phyloP scores from a whole-genome alignment of 2,888 invertebrate genomes.

The Drosophila borealis region DNA sequence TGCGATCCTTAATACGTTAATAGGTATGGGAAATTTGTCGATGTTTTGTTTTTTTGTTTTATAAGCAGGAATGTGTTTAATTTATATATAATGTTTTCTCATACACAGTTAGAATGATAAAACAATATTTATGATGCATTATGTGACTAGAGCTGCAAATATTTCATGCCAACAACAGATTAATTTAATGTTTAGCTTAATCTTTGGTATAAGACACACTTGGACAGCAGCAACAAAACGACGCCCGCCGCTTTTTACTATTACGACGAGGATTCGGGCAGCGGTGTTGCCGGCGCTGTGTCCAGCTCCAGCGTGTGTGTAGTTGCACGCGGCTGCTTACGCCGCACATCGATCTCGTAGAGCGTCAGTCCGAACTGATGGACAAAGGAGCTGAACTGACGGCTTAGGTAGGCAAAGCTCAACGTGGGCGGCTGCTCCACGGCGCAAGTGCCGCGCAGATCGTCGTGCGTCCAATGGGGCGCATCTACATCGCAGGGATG shows the following conservation, averaged over 20 bases:
- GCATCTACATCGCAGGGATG: constrained; percentile 84
- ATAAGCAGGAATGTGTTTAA: constrained; percentile 27
- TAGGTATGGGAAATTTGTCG: background rate
- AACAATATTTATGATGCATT: background rate
- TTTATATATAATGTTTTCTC: too few relatives aligned
- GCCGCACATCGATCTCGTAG: constrained; percentile 84
- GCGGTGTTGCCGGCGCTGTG: constrained; percentile 20
- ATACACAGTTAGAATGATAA: background rate
- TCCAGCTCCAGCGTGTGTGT: constrained; percentile 27
- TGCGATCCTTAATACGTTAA: background rate
- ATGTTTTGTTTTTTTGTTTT: background rate
- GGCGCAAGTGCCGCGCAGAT: constrained; percentile 79
- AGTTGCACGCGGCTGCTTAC: constrained; percentile 43
- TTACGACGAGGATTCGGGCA: constrained; percentile 55
- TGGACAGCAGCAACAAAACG: constrained; percentile 25
- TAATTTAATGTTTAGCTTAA: constrained; percentile 52
- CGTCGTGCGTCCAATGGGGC: constrained; percentile 76
- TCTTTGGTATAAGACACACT: constrained; percentile 71
- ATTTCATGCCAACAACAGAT: constrained; percentile 15
- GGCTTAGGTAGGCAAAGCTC: constrained; percentile 72
- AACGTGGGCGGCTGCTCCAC: constrained; percentile 68
- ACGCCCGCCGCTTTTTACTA: background rate
- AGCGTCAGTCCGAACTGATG: constrained; percentile 86
- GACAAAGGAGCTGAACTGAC: constrained; percentile 84
- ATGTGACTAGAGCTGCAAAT: constrained; percentile 36